Evolutionary conservation across 2,113 vertebrate genomes (phyloP).

Genomic region (Notothenia coriiceps): DNA sequence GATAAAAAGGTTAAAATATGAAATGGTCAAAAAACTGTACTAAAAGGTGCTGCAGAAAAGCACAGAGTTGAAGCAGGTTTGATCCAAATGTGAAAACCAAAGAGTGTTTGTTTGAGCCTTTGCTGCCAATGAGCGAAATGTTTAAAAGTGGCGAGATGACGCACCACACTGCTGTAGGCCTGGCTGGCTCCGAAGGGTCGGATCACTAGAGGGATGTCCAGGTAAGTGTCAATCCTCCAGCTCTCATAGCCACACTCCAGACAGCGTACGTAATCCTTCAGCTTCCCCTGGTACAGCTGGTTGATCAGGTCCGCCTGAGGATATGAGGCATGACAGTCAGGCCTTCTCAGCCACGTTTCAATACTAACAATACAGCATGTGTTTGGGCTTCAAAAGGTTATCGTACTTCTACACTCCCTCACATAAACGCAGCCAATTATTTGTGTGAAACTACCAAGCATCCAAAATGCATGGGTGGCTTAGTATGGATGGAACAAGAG

Average conservation of each 20-base stretch:
- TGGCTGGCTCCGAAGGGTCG: slow-evolving; percentile 96
- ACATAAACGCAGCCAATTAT: not conserved
- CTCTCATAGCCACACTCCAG: slow-evolving; percentile 98
- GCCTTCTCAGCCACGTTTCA: slow-evolving; percentile 19
- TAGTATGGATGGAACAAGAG: no score
- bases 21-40: not conserved
- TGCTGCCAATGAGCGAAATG: slow-evolving; percentile 1
- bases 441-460: not conserved
- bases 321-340: slow-evolving; percentile 54
- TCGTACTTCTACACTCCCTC: not conserved
- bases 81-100: not conserved
- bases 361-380: slow-evolving; percentile 24
- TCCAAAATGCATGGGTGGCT: not conserved
- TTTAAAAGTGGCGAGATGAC: slow-evolving; percentile 67
- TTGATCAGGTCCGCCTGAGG: slow-evolving; percentile 98
- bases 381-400: not conserved
- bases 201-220: slow-evolving; percentile 99
- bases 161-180: slow-evolving; percentile 97
- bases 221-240: slow-evolving; percentile 97
- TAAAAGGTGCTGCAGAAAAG: not conserved
- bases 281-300: slow-evolving; percentile 98
- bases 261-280: slow-evolving; percentile 99
- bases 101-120: not conserved
- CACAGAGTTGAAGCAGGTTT: not conserved
- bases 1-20: not conserved